phyloP scores from a whole-genome alignment of 2,888 invertebrate genomes.

The Mesorhabditis belari region DNA sequence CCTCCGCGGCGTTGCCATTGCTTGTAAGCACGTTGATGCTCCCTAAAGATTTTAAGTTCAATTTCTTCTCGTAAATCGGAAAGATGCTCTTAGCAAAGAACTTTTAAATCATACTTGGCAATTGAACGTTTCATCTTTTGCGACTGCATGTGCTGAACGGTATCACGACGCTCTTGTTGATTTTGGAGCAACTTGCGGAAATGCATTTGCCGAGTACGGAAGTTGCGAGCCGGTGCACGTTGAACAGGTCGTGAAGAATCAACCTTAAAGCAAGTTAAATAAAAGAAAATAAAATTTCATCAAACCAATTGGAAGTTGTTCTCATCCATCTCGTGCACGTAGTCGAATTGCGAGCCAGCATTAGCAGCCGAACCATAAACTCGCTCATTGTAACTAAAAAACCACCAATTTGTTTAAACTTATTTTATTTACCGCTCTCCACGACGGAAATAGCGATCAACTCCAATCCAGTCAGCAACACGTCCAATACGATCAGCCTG shows the following conservation, averaged over 20 bases:
- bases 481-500: conserved; percentile 93
- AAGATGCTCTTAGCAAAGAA: background rate
- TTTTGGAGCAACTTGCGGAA: conserved; percentile 45
- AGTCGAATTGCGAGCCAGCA: conserved; percentile 85
- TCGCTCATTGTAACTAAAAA: conserved; percentile 48
- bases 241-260: conserved; percentile 68
- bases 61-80: background rate
- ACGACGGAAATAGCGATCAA: conserved; percentile 71
- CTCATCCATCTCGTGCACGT: conserved; percentile 97
- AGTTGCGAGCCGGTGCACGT: conserved; percentile 33
- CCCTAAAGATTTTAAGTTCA: conserved; percentile 49
- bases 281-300: background rate
- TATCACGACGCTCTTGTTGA: conserved; percentile 51
- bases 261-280: conserved; percentile 54
- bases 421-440: conserved; percentile 59
- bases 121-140: conserved; percentile 48
- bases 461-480: conserved; percentile 91
- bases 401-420: background rate
- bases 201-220: conserved; percentile 39
- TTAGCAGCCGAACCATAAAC: conserved; percentile 50
- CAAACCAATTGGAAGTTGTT: conserved; percentile 86
- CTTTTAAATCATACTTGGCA: conserved; percentile 29
- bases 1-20: conserved; percentile 70
- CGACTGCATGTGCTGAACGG: conserved; percentile 45
- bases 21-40: conserved; percentile 66